phyloP scores from a whole-genome alignment of 2,113 vertebrate genomes.

The Sarotherodon lohbergeri region DNA sequence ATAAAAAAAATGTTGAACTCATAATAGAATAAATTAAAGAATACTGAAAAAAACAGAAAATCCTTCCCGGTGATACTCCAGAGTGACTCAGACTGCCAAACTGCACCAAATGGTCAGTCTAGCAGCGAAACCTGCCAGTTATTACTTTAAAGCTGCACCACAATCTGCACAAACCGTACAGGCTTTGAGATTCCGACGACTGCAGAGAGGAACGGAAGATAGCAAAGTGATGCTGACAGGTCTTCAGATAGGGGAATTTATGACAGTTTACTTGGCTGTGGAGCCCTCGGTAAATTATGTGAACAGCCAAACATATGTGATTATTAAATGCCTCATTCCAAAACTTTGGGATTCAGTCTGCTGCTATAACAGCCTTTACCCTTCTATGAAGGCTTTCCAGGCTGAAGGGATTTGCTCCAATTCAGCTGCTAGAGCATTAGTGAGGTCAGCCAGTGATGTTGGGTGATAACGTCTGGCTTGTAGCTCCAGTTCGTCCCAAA shows the following conservation, averaged over 20 bases:
- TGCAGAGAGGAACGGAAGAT: not conserved
- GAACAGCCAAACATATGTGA: not conserved
- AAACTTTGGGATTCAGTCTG: not conserved
- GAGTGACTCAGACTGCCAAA: not conserved
- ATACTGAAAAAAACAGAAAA: not conserved
- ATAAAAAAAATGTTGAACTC: not conserved
- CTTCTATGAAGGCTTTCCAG: not conserved
- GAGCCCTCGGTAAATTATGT: not conserved
- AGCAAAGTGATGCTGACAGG: not conserved
- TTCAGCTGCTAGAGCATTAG: not conserved
- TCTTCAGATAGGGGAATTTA: not conserved
- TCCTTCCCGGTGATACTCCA: not conserved
- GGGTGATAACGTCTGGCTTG: not conserved
- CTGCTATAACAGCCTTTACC: not conserved
- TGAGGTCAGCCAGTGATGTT: not conserved
- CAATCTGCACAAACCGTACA: not conserved
- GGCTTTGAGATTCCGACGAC: not conserved
- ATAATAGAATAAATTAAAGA: slow-evolving; percentile 3
- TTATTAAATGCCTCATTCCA: not conserved
- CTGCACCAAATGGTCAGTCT: not conserved
- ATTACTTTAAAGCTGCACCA: slow-evolving; percentile 19
- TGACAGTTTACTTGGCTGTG: not conserved
- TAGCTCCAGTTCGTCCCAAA: not conserved
- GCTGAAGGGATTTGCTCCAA: not conserved
- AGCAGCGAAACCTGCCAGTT: not conserved